Percentiles rank a stretch among this genome's conserved stretches.
These are phyloP conservation scores for Cryptotermes secundus DNA, from an alignment of 1,140 invertebrate genomes.

Conservation along the genomic window DNA sequence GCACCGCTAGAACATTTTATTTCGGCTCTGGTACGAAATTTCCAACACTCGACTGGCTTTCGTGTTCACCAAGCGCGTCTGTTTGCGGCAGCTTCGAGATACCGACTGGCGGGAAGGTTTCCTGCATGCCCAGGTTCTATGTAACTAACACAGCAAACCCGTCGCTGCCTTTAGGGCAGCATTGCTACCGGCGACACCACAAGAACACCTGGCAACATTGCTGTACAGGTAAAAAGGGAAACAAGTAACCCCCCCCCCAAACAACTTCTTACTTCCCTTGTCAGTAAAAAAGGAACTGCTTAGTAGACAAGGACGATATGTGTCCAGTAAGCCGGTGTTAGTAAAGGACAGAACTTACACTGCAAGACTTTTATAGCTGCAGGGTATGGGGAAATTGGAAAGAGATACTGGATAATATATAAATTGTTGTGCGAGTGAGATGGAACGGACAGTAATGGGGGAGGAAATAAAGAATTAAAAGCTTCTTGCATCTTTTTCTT, in stretches of 20 bases:
- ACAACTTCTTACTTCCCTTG: neutral
- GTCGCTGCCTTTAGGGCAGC: neutral
- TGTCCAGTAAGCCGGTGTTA: neutral
- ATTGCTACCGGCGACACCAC: neutral
- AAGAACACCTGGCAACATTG: constrained; percentile 18
- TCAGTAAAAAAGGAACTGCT: neutral
- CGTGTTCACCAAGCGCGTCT: neutral
- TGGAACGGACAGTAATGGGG: neutral
- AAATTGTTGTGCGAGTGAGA: neutral
- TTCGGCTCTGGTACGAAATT: too few species aligned
- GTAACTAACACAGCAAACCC: neutral
- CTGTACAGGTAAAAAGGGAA: constrained; percentile 11
- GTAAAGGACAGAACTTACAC: neutral
- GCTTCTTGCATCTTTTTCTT: neutral
- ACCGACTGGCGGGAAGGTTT: neutral
- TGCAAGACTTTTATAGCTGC: neutral
- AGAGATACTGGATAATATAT: neutral
- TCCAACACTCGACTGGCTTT: too few species aligned
- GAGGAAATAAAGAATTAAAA: constrained; percentile 20
- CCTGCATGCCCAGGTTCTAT: neutral
- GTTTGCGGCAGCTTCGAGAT: neutral
- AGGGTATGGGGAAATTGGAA: neutral
- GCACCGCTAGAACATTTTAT: too few species aligned
- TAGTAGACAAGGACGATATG: neutral
- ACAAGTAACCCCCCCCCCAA: neutral